These are phyloP conservation scores for Allolobophora icterica DNA, from an alignment of 2,888 invertebrate genomes.

Conservation along the genomic window DNA sequence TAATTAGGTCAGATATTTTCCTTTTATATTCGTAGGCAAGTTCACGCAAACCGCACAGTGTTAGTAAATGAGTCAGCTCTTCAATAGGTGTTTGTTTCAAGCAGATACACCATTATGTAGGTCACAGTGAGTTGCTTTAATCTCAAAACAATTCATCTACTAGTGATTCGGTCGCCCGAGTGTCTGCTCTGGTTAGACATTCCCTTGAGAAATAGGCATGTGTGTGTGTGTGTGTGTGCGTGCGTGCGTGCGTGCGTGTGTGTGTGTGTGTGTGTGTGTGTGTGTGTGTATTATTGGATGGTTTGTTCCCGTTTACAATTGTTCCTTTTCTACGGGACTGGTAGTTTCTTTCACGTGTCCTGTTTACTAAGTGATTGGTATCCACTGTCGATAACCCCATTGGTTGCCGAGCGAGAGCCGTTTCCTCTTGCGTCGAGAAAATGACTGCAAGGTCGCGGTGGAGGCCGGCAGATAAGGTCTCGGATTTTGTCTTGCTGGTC, in stretches of 20 bases:
- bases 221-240: no score
- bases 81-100: not conserved
- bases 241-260: no score
- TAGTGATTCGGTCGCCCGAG: not conserved
- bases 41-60: not conserved
- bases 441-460: not conserved
- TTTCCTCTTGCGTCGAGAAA: not conserved
- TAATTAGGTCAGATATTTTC: not conserved
- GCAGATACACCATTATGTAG: not conserved
- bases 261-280: no score
- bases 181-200: not conserved
- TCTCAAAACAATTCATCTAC: not conserved
- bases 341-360: not conserved
- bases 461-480: not conserved
- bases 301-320: not conserved
- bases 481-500: slow-evolving; percentile 39
- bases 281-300: not conserved
- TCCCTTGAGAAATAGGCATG: not conserved
- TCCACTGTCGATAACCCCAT: not conserved
- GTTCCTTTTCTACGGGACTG: not conserved
- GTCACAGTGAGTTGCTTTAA: not conserved
- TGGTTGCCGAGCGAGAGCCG: not conserved
- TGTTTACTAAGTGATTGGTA: not conserved
- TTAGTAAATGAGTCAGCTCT: not conserved
- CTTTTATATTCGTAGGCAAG: not conserved